Evolutionary conservation across 2,888 invertebrate genomes (phyloP), one percentile per base, ranked within the genome.

Genomic region (Nipponacmea schrenckii): DNA sequence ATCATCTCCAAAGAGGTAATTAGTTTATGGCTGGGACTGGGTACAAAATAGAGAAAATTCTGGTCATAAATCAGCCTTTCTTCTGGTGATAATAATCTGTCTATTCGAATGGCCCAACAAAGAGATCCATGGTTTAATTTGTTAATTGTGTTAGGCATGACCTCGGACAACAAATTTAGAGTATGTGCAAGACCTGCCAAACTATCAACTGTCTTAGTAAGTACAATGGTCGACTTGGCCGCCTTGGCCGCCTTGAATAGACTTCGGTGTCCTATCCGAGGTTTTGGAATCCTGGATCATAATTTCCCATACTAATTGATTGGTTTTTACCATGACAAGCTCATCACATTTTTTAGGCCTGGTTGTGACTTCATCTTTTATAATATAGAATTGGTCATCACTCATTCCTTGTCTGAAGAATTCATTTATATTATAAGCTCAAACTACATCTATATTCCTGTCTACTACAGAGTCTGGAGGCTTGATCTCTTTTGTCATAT

Each of bases 101-200:
- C 46, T n/a, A 39, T 71, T 71, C n/a, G 71, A 56, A n/a, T 75
- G 71, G 24, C 69, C 75, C 7, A 75, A 62, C 50, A 75, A 67
- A 14, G 69, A 73, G 12, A 75, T 31, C 71, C 69, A 63, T 71
- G 64, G 17, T 71, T 71, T 14, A 44, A 67, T 70, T 64, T 68
- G 26, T 68, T 69, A 14, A 73, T 46, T 20, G 50, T 44, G 24
- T 69, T 48, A 24, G 62, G 39, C 46, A 64, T 64, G 15, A 56
- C 39, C n/a, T 12, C 17, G 17, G 14, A 15, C 48, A 27, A 45
- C n/a, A 65, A 24, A 20, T 64, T 48, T 24, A 15, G 10, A 20
- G 27, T 44, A n/a, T 26, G 39, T 39, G 67, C 69, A 2, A 69
- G 4, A n/a, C 63, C 44, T 20, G 48, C 68, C 24, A 70, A 27